Evolutionary conservation across 2,797 vertebrate species (phyloP), one percentile per base, ranked within the genome.

Genomic region (Oryzias dopingdopingensis): DNA sequence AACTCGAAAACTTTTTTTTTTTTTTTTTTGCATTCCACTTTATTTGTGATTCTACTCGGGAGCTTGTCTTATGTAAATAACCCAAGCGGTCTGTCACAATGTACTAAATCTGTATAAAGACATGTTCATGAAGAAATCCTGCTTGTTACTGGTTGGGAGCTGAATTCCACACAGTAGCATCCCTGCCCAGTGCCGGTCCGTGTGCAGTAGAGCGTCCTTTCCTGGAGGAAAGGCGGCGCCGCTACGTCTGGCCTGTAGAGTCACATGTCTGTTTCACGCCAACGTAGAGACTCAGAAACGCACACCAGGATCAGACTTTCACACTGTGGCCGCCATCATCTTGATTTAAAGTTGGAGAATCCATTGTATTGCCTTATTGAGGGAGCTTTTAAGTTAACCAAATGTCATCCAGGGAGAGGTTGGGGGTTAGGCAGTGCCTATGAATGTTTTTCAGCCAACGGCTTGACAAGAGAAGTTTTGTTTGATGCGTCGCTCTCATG

Each of bases 1-100:
- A 84, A 88, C 83, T 86, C 86, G 76, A 89, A 86, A 85, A 83
- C 79, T 71, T 66, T 40, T 41, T 18, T 76, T 75, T 80, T 69
- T 79, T 83, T 74, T 80, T 87, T 88, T 88, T 86, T 89, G 86
- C 90, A 90, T 91, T 92, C 89, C 89, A 89, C 77, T 81, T 86
- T 80, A 51, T 85, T 85, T 81, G 76, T 84, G 67, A 79, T 80
- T 84, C 82, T 59, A 80, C 84, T 87, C 85, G 83, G 79, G 86
- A 82, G 82, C 82, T 83, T 84, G 82, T 86, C 88, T 85, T 78
- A 69, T 90, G 88, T 91, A 90, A 89, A 90, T 90, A 90, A 81
- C 81, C 10, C 76, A 87, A 86, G 82, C 74, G 42, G 76, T 89
- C 83, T 88, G 84, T 86, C 90, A 70, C 88, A 74, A 72, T 91